Evolutionary conservation across 2,888 invertebrate genomes (phyloP), one percentile per base, ranked within the genome.

Genomic region (Pyrgus malvae): DNA sequence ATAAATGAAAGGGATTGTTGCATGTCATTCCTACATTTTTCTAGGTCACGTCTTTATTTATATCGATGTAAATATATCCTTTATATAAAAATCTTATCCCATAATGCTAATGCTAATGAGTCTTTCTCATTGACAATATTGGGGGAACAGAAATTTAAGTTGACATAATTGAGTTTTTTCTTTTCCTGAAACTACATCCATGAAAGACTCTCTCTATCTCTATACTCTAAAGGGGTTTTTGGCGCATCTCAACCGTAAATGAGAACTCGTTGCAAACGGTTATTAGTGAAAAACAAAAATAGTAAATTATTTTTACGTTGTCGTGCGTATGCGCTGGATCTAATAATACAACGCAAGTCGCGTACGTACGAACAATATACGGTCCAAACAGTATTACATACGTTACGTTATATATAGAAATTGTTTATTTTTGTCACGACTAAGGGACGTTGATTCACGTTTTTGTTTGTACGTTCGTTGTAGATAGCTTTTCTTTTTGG

Each of bases 391-490:
- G 45, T n/a, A 23, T 25, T 50, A 33, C 41, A 42, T 35, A 25
- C 21, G 8, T 16, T 49, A 41, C 14, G 12, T 14, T 49, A 49
- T 40, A 27, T 49, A 49, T 49, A 49, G 48, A 40, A 9, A n/a
- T n/a, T 49, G 40, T 48, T 48, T 48, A 48, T 48, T 48, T 48
- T 12, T 11, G 40, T 27, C 16, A 33, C 37, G n/a, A 31, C 12
- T 21, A 27, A 8, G 38, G 38, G 11, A 48, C 40, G 40, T 12
- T 49, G 21, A 19, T 40, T 38, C 40, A 27, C 16, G 19, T 41
- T 7, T n/a, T 49, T 31, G 31, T 41, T 44, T 31, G 4, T 6
- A 6, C 3, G 4, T 3, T 4, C 23, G 23, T 23, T 23, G 3
- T 17, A 16, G 5, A 37, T 16, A 37, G n/a, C n/a, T n/a, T n/a